A percentile compares a stretch with the other conserved stretches of the same genome.
phyloP scores from a whole-genome alignment of 2,888 invertebrate genomes.

The Conus canariensis region DNA sequence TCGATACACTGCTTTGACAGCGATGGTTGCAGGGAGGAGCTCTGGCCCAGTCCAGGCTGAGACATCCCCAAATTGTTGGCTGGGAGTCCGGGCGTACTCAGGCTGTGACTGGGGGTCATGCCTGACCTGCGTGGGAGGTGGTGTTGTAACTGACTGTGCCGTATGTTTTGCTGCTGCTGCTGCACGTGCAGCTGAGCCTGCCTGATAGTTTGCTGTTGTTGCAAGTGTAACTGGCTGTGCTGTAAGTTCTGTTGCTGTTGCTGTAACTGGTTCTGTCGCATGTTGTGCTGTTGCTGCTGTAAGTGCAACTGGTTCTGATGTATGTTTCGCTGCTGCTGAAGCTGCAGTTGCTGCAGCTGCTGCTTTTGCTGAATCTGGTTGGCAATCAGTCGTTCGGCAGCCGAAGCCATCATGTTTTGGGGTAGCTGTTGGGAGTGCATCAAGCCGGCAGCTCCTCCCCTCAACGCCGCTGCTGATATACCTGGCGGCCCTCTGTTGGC shows the following conservation, averaged over 20 bases:
- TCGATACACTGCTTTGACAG: not conserved
- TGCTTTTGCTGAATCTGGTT: constrained; percentile 10
- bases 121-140: not conserved
- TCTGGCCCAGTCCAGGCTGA: not conserved
- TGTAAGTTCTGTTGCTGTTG: too few species aligned
- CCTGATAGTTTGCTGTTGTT: not conserved
- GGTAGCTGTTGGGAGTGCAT: not conserved
- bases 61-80: not conserved
- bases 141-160: not conserved
- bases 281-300: not conserved
- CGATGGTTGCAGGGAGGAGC: not conserved
- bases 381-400: not conserved
- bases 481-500: constrained; percentile 29
- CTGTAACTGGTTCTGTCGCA: not conserved
- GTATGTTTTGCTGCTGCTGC: too few species aligned
- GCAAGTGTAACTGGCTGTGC: too few species aligned
- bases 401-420: constrained; percentile 18
- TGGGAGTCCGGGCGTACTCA: not conserved
- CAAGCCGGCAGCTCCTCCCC: not conserved
- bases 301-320: not conserved
- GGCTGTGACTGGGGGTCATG: not conserved
- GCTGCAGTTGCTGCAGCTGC: constrained; percentile 33
- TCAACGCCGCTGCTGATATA: not conserved
- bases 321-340: constrained; percentile 17
- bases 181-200: too few species aligned